Conservation (phyloP, 2,888 invertebrate species). For the Tribolium freemani region DNA sequence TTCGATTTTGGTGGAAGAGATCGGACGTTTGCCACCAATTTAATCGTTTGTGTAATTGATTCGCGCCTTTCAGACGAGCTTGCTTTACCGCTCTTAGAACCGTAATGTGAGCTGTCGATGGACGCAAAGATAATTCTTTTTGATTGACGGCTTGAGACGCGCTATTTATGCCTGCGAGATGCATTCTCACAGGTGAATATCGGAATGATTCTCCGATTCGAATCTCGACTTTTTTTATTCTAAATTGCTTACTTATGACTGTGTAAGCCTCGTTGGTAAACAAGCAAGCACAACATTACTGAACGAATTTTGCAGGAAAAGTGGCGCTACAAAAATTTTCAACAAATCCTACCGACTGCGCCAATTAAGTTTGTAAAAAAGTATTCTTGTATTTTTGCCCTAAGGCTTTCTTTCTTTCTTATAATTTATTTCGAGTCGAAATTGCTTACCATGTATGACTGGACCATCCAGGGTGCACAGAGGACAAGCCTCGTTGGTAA, state of each 20-base stretch:
- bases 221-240: not conserved
- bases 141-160: constrained; percentile 46
- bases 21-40: constrained; percentile 33
- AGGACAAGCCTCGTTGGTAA: constrained; percentile 92
- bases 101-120: constrained; percentile 49
- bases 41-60: constrained; percentile 44
- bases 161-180: constrained; percentile 37
- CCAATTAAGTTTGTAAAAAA: not conserved
- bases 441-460: constrained; percentile 47
- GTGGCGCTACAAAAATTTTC: too few relatives aligned
- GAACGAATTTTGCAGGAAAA: too few relatives aligned
- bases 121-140: constrained; percentile 44
- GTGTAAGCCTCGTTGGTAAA: constrained; percentile 89
- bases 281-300: constrained; percentile 89
- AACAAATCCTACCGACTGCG: not conserved
- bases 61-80: constrained; percentile 37
- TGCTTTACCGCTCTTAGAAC: constrained; percentile 44
- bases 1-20: not conserved
- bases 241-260: constrained; percentile 45
- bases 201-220: constrained; percentile 30
- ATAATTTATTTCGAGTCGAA: not conserved
- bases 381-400: too few relatives aligned
- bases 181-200: constrained; percentile 33
- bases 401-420: too few relatives aligned
- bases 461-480: constrained; percentile 72